phyloP scores from a whole-genome alignment of 2,797 vertebrate species.

The Poeciliopsis gracilis region DNA sequence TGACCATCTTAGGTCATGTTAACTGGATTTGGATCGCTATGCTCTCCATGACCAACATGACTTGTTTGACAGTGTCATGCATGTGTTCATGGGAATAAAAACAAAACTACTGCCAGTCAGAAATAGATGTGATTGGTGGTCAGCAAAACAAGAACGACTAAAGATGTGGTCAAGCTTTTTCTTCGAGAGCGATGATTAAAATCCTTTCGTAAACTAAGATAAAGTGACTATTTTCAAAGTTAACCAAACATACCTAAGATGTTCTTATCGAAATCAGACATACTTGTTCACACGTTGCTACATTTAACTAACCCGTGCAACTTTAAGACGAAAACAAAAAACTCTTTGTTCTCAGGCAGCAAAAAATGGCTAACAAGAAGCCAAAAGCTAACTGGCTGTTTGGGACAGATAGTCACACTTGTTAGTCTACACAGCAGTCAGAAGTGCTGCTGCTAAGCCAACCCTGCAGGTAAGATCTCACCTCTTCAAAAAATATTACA shows the following conservation, averaged over 20 bases:
- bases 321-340: neutral
- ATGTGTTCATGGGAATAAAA: neutral
- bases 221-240: neutral
- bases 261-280: neutral
- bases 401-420: slow-evolving; percentile 6
- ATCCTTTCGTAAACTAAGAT: neutral
- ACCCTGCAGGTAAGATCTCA: neutral
- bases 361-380: neutral
- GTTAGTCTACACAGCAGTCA: neutral
- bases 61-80: neutral
- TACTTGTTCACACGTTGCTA: neutral
- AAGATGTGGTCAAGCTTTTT: neutral
- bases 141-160: neutral
- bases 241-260: neutral
- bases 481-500: neutral
- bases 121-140: neutral
- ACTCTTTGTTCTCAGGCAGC: neutral
- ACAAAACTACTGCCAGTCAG: neutral
- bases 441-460: neutral
- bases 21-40: neutral
- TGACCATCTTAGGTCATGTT: neutral
- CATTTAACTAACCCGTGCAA: neutral
- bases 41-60: neutral
- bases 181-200: neutral
- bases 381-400: neutral